Evolutionary conservation across 2,888 invertebrate species (phyloP).

Genomic region (Spodoptera exigua): DNA sequence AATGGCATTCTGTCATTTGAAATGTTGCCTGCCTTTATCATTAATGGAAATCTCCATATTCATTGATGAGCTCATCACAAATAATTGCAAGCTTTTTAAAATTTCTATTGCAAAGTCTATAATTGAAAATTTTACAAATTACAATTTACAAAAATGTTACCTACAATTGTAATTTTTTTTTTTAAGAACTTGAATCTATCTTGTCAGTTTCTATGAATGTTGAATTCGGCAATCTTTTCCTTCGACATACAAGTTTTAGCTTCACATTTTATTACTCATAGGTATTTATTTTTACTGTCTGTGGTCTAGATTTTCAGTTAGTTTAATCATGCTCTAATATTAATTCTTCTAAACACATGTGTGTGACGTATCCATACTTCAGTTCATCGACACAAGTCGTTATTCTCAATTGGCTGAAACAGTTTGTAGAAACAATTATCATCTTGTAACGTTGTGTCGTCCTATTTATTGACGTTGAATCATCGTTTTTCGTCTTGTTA

Average conservation of each 20-base stretch:
- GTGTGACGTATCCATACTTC: conserved; percentile 56
- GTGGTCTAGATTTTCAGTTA: conserved; percentile 27
- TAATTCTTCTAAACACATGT: conserved; percentile 44
- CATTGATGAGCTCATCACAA: conserved; percentile 29
- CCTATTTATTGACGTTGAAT: conserved; percentile 72
- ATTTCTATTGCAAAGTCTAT: not conserved
- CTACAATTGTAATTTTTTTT: too few species aligned
- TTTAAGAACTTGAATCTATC: too few species aligned
- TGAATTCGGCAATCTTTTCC: too few species aligned
- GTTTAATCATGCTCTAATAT: conserved; percentile 50
- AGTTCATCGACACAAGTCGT: conserved; percentile 80
- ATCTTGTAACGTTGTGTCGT: conserved; percentile 68
- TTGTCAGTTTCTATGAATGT: too few species aligned
- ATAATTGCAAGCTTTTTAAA: conserved; percentile 12
- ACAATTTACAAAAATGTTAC: too few species aligned
- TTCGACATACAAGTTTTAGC: too few species aligned
- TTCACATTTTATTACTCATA: conserved; percentile 17
- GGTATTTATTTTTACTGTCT: conserved; percentile 25
- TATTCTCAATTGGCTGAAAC: conserved; percentile 76
- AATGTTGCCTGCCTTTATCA: conserved; percentile 39
- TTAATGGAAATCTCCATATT: conserved; percentile 27
- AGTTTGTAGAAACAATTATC: conserved; percentile 79
- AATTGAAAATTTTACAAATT: too few species aligned
- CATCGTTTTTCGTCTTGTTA: conserved; percentile 72
- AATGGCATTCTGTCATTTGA: conserved; percentile 45